These are phyloP conservation scores for Rhagoletis zephyria DNA, from an alignment of 1,140 invertebrate genomes.

Conservation along the genomic window DNA sequence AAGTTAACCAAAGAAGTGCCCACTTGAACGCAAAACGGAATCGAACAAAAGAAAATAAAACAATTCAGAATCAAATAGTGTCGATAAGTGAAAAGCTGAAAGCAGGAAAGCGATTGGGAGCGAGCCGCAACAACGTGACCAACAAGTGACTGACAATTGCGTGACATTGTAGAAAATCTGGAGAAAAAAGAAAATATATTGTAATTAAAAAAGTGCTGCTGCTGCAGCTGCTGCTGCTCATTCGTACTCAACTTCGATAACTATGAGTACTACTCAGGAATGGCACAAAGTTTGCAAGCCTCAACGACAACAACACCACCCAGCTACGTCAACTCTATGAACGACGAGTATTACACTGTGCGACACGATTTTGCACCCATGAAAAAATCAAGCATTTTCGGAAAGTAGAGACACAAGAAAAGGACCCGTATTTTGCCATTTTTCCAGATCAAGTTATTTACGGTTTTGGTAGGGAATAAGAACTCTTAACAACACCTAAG, in stretches of 20 bases:
- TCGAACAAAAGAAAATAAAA: not conserved
- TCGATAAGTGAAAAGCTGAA: too few relatives aligned
- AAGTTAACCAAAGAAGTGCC: not conserved
- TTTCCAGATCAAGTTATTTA: too few relatives aligned
- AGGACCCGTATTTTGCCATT: too few relatives aligned
- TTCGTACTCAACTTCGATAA: conserved; percentile 3
- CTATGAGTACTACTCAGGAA: not conserved
- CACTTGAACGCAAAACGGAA: not conserved
- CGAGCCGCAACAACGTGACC: not conserved
- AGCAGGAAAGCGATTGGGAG: not conserved
- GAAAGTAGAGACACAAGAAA: too few relatives aligned
- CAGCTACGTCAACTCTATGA: not conserved
- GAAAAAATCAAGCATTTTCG: too few relatives aligned
- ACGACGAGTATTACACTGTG: not conserved
- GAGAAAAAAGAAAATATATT: not conserved
- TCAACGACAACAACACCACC: not conserved
- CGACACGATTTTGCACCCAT: not conserved
- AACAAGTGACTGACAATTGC: conserved; percentile 27
- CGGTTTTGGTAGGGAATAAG: too few relatives aligned
- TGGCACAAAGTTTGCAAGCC: not conserved
- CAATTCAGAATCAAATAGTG: not conserved
- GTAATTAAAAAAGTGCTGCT: not conserved
- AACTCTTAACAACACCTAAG: too few relatives aligned
- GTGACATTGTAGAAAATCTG: not conserved
- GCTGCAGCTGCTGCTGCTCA: not conserved